A percentile compares a stretch with the other conserved stretches of the same genome.
Conservation (phyloP, 2,113 vertebrate genomes). For the Capricornis sumatraensis region DNA sequence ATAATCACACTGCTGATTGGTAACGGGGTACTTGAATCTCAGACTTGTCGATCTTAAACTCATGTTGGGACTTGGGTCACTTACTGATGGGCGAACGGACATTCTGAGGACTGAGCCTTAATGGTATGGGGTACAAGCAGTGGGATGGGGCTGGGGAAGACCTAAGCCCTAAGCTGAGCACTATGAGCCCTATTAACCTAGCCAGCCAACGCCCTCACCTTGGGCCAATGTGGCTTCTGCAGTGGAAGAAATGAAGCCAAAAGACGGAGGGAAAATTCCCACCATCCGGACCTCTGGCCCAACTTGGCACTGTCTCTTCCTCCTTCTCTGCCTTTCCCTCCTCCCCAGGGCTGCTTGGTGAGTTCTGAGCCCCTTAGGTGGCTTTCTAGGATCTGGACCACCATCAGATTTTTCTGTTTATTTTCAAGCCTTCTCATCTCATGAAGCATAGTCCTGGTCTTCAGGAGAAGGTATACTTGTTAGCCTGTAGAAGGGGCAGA, state of each 20-base stretch:
- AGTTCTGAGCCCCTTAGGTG: not conserved
- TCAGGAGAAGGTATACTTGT: not conserved
- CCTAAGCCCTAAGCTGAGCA: not conserved
- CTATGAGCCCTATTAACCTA: not conserved
- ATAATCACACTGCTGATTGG: slow-evolving; percentile 35
- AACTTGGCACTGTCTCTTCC: not conserved
- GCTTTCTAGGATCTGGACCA: not conserved
- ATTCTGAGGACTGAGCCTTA: not conserved
- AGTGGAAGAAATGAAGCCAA: not conserved
- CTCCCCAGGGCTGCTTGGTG: not conserved
- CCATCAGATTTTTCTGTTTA: not conserved
- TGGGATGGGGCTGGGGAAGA: not conserved
- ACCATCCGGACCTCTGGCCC: not conserved
- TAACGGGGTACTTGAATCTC: slow-evolving; percentile 2
- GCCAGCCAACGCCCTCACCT: not conserved
- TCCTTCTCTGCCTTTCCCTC: not conserved
- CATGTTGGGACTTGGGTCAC: not conserved
- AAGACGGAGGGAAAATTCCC: not conserved
- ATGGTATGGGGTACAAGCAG: not conserved
- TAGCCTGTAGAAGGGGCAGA: not conserved
- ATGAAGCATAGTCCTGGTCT: not conserved
- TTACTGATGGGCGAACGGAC: not conserved
- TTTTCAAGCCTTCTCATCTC: not conserved
- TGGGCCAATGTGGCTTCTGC: not conserved
- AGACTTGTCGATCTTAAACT: slow-evolving; percentile 22